Evolutionary conservation across 64 coral and sea anemone genomes (phyloP), one percentile per base, ranked within the genome.

Genomic region (Montipora capricornis): DNA sequence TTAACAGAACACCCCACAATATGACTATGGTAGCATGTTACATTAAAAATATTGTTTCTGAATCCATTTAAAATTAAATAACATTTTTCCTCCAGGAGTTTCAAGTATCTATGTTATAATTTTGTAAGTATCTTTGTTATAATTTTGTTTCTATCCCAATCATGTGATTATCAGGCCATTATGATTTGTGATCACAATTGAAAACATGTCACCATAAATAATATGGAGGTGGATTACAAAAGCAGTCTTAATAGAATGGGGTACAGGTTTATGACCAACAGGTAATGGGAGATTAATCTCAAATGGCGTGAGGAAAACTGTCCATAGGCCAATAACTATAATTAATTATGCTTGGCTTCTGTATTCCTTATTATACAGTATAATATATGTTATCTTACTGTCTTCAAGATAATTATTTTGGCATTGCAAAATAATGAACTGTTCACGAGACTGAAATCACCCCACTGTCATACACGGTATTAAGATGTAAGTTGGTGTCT

Each of bases 191-290:
- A 74, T 74, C 71, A 74, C 71, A 74, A 0, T 74, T 74, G 71
- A 74, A 74, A 74, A 29, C 71, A 74, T 74, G 71, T 29, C 71
- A 74, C 71, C 71, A 74, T 74, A 74, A 74, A 74, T 74, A 24
- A 24, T 74, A 74, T 74, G 71, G 71, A 74, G 22, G 71, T 74
- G 71, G 71, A 74, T 74, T 74, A 74, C 71, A 74, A 24, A 74
- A 74, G 71, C 71, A 74, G 17, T 74, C 71, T 74, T 74, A 24
- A 74, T 74, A 74, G 71, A 74, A 74, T 74, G 71, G 71, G 71
- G n/a, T 74, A 74, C 71, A 74, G 71, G 71, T 74, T 74, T 74
- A 74, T 74, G 71, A 74, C 71, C 71, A 74, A 74, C 71, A 74
- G 71, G n/a, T 74, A 22, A 69, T 69, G 67, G 67, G 67, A 26